Base-by-base conservation (phyloP, 2,113 vertebrate species). In the Aythya baeri region DNA sequence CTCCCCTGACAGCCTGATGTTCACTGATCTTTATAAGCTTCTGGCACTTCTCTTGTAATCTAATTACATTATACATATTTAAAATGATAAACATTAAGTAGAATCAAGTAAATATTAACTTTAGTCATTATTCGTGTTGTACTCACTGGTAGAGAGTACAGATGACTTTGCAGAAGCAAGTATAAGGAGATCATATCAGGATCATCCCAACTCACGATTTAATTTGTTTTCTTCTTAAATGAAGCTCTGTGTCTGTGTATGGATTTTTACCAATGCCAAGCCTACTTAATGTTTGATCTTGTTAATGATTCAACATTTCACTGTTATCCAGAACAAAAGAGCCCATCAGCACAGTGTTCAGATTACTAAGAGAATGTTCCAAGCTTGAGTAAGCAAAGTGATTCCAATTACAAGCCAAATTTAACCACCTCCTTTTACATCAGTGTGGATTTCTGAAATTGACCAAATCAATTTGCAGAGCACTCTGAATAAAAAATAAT, bases 331-430 rank as follows among this genome's bases (percentile, higher is more conserved):
- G 27, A 32, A 41, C 32, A 79, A 36, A 88, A 70, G 17, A 77
- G 18, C 5, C 59, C 54, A 50, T 1, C 0, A 0, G 3, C 17
- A 22, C 67, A 75, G 32, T 3, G 21, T 55, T 57, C 58, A 78
- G 43, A 44, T 62, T 8, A 50, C 13, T 3, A 50, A 23, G 11
- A 25, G 68, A 75, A 4, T 1, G 43, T 7, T 44, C 26, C 11
- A 26, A 55, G 15, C 50, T 7, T 44, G 23, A 76, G 31, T 8
- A 57, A 57, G 49, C 34, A 18, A 75, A 87, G 49, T 5, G 41
- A 43, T 6, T 72, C 67, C 54, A 50, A 17, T n/a, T 55, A 18
- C 10, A 43, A 61, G 29, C 21, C 55, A 73, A 83, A 83, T 73
- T 10, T 16, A 90, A 83, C 8, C 3, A 38, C 11, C 27, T 2